Conservation (phyloP, 2,797 vertebrate genomes). For the Pteronotus mesoamericanus region DNA sequence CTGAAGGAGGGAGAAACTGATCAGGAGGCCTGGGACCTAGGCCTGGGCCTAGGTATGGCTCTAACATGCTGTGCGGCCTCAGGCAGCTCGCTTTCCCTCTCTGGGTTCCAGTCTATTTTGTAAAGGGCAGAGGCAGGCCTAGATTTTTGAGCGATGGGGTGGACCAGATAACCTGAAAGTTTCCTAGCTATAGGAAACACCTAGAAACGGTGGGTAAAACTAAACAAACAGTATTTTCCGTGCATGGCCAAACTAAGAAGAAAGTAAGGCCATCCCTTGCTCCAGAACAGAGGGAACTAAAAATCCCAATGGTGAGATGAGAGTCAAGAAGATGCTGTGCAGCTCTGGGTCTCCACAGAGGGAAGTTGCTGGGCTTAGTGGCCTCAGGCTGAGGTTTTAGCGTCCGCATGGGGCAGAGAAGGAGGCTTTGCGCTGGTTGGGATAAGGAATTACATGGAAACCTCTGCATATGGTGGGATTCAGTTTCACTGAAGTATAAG, state of each 20-base stretch:
- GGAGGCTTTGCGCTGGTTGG: neutral
- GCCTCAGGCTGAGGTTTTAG: neutral
- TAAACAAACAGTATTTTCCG: neutral
- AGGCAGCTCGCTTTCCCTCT: neutral
- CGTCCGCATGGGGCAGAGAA: neutral
- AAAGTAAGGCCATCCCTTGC: neutral
- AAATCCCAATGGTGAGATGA: neutral
- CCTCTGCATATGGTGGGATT: neutral
- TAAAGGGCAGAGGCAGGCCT: neutral
- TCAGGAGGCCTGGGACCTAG: neutral
- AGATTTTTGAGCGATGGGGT: neutral
- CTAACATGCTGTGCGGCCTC: too few species aligned
- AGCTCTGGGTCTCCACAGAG: neutral
- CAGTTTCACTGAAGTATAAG: neutral
- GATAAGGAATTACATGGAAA: neutral
- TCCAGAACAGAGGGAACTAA: neutral
- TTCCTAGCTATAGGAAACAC: neutral
- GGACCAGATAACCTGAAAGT: neutral
- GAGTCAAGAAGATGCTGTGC: fast-evolving
- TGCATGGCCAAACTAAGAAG: neutral
- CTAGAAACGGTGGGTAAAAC: neutral
- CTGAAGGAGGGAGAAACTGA: neutral
- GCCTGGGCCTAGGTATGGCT: neutral
- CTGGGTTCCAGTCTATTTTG: neutral
- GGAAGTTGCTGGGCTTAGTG: neutral